A percentile compares a stretch with the other conserved stretches of the same genome.
Conservation (phyloP, 2,797 vertebrate species). For the Enteromius treurensis region DNA sequence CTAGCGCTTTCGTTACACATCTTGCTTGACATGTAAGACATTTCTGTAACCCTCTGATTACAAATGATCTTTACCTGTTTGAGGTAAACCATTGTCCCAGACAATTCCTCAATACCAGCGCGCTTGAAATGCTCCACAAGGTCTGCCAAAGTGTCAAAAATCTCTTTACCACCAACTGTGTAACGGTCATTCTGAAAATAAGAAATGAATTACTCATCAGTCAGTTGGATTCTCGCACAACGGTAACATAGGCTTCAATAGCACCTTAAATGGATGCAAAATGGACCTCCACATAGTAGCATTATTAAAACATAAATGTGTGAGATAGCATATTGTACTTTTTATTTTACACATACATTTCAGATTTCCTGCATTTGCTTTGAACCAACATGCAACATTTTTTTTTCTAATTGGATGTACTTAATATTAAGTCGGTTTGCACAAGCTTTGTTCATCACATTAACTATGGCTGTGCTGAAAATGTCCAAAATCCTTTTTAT, state of each 20-base stretch:
- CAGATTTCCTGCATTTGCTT: not conserved
- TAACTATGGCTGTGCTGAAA: not conserved
- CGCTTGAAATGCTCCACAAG: constrained; percentile 91
- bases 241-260: not conserved
- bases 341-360: not conserved
- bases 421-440: not conserved
- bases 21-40: constrained; percentile 7
- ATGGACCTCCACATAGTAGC: not conserved
- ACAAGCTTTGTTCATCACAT: not conserved
- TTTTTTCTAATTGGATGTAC: not conserved
- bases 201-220: not conserved
- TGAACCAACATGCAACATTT: not conserved
- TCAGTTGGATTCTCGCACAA: not conserved
- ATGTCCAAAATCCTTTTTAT: not conserved
- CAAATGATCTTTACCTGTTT: constrained; percentile 82
- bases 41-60: not conserved
- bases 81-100: constrained; percentile 86
- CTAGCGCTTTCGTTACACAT: not conserved
- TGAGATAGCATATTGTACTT: not conserved
- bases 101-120: constrained; percentile 89
- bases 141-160: constrained; percentile 88
- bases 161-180: constrained; percentile 85
- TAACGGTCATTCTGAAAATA: constrained; percentile 85
- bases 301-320: not conserved
- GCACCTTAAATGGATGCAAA: not conserved